These are phyloP conservation scores for Triplophysa bombifrons DNA, from an alignment of 2,797 vertebrate genomes.

Conservation along the genomic window DNA sequence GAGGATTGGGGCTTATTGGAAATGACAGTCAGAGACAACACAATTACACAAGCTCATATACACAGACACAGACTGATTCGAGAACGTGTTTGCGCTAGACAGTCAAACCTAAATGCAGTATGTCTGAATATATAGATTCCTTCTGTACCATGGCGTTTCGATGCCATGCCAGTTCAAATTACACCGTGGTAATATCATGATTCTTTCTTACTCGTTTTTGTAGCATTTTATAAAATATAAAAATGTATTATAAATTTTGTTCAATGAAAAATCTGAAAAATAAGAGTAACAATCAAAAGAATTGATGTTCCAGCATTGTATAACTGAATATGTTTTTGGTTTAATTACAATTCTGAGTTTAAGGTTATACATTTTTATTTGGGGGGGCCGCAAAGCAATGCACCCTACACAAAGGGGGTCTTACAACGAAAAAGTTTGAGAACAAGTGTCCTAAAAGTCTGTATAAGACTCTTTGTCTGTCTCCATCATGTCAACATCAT, in stretches of 20 bases:
- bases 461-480: background rate
- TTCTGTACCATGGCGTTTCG: no score
- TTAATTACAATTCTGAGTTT: no score
- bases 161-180: background rate
- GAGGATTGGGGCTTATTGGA: constrained; percentile 31
- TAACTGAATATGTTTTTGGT: no score
- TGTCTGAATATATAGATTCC: background rate
- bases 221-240: no score
- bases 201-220: background rate
- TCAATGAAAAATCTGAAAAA: no score
- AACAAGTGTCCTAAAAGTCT: background rate
- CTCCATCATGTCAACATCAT: constrained; percentile 20
- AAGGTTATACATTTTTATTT: no score
- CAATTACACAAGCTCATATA: constrained; percentile 37
- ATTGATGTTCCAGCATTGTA: no score
- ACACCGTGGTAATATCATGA: background rate
- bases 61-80: constrained; percentile 20
- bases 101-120: background rate
- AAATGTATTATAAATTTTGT: no score
- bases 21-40: constrained; percentile 30
- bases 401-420: no score
- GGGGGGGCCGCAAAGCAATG: no score
- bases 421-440: no score
- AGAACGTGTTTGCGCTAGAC: constrained; percentile 15
- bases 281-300: no score